A percentile compares a stretch with the other conserved stretches of the same genome.
Evolutionary conservation across 2,113 vertebrate species (phyloP).

Genomic region (Scomber japonicus): DNA sequence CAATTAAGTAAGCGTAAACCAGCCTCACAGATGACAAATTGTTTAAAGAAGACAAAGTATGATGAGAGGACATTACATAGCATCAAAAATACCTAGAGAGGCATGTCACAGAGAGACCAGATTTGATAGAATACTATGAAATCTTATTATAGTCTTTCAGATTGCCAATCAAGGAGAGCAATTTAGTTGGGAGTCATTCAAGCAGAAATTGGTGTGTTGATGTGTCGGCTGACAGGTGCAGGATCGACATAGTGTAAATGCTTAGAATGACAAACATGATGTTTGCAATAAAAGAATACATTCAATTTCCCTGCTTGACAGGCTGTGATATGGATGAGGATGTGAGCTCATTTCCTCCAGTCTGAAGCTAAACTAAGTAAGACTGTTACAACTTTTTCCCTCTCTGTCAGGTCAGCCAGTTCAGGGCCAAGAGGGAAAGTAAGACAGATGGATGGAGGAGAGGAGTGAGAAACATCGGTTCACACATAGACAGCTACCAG

Average conservation of each 20-base stretch:
- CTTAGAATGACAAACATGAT: conserved; percentile 27
- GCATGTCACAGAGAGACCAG: conserved; percentile 12
- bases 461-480: conserved; percentile 36
- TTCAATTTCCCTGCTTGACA: conserved; percentile 17
- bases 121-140: conserved; percentile 6
- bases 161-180: conserved; percentile 59
- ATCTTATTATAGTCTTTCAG: conserved; percentile 15
- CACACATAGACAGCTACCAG: conserved; percentile 34
- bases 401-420: conserved; percentile 45
- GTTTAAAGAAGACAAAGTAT: conserved; percentile 41
- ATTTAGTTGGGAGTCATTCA: conserved; percentile 42
- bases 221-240: conserved; percentile 3
- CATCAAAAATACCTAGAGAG: conserved; percentile 41
- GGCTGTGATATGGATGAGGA: conserved; percentile 4
- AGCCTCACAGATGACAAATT: conserved; percentile 21
- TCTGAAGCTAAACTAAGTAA: conserved; percentile 24
- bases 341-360: conserved; percentile 29
- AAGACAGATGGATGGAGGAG: conserved; percentile 26
- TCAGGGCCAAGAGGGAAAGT: conserved; percentile 33
- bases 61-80: conserved; percentile 30
- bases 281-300: conserved; percentile 7
- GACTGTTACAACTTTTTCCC: conserved; percentile 22
- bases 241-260: conserved; percentile 32
- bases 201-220: conserved; percentile 14
- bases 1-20: conserved; percentile 44